A percentile compares a stretch with the other conserved stretches of the same genome.
Conservation (phyloP, 2,888 invertebrate genomes). For the Bugulina stolonifera region DNA sequence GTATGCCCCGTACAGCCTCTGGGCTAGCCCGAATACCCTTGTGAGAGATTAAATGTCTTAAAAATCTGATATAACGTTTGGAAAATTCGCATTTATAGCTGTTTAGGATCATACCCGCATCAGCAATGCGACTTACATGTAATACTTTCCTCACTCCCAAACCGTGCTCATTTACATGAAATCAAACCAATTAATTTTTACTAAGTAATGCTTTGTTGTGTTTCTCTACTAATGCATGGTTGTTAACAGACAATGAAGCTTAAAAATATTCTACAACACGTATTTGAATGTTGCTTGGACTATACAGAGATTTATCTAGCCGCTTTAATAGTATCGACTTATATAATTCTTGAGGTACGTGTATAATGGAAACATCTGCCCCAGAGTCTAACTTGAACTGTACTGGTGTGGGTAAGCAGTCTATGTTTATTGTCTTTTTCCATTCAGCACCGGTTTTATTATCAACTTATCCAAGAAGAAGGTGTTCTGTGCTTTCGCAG, state of each 20-base stretch:
- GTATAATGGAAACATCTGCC: constrained; percentile 6
- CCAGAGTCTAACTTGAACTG: constrained; percentile 4
- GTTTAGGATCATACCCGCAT: not conserved
- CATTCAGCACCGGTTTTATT: not conserved
- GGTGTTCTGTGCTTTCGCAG: not conserved
- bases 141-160: too few relatives aligned
- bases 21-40: not conserved
- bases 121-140: not conserved
- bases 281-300: not conserved
- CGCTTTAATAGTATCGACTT: not conserved
- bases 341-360: not conserved
- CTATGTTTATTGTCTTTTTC: not conserved
- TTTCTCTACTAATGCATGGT: not conserved
- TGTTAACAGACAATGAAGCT: not conserved
- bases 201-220: not conserved
- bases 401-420: not conserved
- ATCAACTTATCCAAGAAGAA: not conserved
- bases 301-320: not conserved
- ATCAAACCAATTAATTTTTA: not conserved
- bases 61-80: not conserved
- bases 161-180: too few relatives aligned
- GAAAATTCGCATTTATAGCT: not conserved
- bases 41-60: not conserved
- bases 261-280: not conserved
- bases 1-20: too few relatives aligned